Conservation (phyloP, 2,113 vertebrate species). For the Terrapene triunguis region DNA sequence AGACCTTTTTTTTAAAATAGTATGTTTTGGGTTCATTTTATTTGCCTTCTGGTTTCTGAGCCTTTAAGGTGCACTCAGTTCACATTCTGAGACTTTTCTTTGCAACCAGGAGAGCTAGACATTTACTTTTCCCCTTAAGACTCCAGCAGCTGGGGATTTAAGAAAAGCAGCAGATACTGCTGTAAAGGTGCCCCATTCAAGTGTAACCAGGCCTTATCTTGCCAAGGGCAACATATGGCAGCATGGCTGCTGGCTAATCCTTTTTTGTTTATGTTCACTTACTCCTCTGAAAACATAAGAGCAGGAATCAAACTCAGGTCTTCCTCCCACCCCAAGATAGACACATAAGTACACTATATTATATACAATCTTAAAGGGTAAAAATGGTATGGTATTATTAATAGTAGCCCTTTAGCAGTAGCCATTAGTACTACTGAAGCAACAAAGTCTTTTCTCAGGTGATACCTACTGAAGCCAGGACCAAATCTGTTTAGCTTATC, state of each 20-base stretch:
- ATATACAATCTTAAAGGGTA: background rate
- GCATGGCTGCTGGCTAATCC: too few species aligned
- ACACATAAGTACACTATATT: background rate
- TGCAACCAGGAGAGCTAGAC: background rate
- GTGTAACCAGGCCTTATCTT: background rate
- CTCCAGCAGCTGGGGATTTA: background rate
- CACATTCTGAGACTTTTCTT: background rate
- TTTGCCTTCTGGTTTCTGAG: conserved; percentile 1
- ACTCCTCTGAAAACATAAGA: too few species aligned
- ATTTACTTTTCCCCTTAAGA: background rate
- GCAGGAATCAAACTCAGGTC: too few species aligned
- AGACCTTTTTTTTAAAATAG: background rate
- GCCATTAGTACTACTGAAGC: background rate
- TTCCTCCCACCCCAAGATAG: too few species aligned
- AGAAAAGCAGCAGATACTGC: background rate
- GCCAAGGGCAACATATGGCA: background rate
- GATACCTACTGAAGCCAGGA: background rate
- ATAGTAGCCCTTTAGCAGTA: background rate
- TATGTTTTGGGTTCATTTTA: background rate
- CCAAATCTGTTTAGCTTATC: background rate
- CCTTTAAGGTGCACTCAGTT: background rate
- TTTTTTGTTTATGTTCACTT: too few species aligned
- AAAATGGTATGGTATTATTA: background rate
- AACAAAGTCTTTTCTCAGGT: background rate
- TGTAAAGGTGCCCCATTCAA: background rate